Conservation (phyloP, 2,888 invertebrate species). For the Catonia carolina region DNA sequence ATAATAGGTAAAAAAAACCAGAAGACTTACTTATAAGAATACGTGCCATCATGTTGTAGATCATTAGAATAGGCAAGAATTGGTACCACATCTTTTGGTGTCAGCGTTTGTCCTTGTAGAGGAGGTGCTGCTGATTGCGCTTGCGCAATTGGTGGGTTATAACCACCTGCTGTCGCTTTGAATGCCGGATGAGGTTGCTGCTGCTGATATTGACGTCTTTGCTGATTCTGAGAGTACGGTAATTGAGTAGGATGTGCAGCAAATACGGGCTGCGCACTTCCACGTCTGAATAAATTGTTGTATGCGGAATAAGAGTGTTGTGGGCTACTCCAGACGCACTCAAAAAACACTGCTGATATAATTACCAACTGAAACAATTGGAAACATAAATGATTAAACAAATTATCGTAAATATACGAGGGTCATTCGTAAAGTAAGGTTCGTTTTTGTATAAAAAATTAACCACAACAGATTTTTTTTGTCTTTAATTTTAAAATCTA, state of each 20-base stretch:
- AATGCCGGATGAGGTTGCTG: neutral
- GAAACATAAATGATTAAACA: too few relatives aligned
- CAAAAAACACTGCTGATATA: neutral
- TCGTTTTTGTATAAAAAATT: too few relatives aligned
- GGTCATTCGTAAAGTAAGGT: too few relatives aligned
- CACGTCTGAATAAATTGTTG: neutral
- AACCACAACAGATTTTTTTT: too few relatives aligned
- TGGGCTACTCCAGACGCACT: neutral
- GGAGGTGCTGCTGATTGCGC: neutral
- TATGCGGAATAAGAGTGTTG: neutral
- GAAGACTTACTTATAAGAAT: conserved; percentile 33
- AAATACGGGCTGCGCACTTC: neutral
- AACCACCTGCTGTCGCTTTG: too few relatives aligned
- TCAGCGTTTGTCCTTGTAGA: neutral
- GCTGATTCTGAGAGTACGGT: conserved; percentile 1
- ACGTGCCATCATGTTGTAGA: conserved; percentile 31
- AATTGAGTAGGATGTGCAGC: neutral
- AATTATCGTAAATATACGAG: too few relatives aligned
- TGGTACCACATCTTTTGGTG: conserved; percentile 21
- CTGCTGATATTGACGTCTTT: neutral
- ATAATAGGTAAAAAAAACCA: too few relatives aligned
- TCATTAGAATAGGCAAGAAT: conserved; percentile 28
- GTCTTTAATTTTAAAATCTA: too few relatives aligned
- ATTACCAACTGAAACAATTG: neutral
- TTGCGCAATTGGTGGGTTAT: too few relatives aligned